Conservation (phyloP, 1,140 invertebrate species). For the Sarcophaga peregrina region DNA sequence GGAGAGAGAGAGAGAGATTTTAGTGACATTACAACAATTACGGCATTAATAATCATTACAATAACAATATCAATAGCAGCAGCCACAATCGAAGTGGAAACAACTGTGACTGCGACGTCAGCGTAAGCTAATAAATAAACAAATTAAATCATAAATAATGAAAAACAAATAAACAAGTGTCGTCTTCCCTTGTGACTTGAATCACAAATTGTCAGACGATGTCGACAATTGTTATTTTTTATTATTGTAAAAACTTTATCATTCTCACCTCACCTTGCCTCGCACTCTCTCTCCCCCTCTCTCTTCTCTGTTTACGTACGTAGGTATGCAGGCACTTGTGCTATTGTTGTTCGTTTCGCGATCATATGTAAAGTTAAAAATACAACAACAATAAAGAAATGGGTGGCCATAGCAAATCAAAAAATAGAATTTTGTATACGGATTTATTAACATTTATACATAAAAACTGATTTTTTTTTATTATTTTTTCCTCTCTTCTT, state of each 20-base stretch:
- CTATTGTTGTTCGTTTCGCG: background rate
- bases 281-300: background rate
- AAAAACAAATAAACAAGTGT: slow-evolving; percentile 41
- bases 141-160: slow-evolving; percentile 41
- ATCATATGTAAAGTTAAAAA: background rate
- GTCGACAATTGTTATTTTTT: background rate
- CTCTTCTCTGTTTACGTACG: background rate
- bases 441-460: no score
- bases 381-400: no score
- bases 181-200: slow-evolving; percentile 39
- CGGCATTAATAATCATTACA: no score
- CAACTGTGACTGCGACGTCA: background rate
- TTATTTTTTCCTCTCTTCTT: no score
- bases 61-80: no score
- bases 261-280: background rate
- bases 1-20: no score
- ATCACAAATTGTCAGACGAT: slow-evolving; percentile 28
- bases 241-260: background rate
- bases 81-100: no score
- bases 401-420: no score
- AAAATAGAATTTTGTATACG: no score
- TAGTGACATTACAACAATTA: no score
- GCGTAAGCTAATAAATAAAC: slow-evolving; percentile 28
- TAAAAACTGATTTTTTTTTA: no score
- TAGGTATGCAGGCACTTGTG: background rate